Conservation (phyloP, 2,113 vertebrate species). For the Gambusia affinis region DNA sequence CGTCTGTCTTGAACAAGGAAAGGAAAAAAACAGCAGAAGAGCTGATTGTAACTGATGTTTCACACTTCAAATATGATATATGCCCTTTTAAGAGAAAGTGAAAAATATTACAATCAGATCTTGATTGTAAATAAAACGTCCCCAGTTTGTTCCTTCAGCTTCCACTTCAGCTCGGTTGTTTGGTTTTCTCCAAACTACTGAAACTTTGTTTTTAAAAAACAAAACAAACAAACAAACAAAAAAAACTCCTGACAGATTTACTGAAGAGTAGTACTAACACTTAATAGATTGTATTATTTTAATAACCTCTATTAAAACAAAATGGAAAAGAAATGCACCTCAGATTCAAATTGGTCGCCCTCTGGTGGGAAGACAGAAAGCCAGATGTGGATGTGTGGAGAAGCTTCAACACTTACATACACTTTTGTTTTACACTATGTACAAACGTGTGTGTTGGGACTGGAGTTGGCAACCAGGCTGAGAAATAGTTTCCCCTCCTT, state of each 20-base stretch:
- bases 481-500: slow-evolving; percentile 10
- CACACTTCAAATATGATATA: not conserved
- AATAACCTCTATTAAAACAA: slow-evolving; percentile 33
- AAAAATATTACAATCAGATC: not conserved
- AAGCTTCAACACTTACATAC: slow-evolving; percentile 24
- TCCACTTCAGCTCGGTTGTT: not conserved
- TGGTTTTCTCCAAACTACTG: not conserved
- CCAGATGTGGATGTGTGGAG: slow-evolving; percentile 15
- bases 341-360: slow-evolving; percentile 27
- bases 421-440: slow-evolving; percentile 54
- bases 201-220: not conserved
- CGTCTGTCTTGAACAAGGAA: no score
- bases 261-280: slow-evolving; percentile 7
- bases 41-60: not conserved
- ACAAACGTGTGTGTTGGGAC: slow-evolving; percentile 51
- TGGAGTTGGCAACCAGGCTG: slow-evolving; percentile 45
- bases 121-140: not conserved
- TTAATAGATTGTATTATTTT: slow-evolving; percentile 14
- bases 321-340: slow-evolving; percentile 30
- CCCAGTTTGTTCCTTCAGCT: not conserved
- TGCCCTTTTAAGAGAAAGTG: not conserved
- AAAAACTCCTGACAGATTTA: no score
- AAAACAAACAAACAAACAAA: not conserved
- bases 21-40: not conserved
- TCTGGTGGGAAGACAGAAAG: slow-evolving; percentile 25